Conservation (phyloP, 2,113 vertebrate genomes). For the Albula glossodonta region DNA sequence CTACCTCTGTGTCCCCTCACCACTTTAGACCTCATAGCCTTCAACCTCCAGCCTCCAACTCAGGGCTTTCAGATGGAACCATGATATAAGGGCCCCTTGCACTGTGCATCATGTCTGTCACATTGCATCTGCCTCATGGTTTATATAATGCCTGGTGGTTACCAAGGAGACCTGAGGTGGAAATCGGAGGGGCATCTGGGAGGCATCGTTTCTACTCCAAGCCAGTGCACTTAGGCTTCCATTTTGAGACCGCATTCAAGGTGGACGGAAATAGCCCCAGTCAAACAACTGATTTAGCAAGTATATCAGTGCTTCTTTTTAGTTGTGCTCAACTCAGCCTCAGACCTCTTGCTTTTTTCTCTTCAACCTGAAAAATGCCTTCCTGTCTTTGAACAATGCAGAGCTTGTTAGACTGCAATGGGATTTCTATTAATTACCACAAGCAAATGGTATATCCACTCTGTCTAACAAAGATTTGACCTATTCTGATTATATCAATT, state of each 20-base stretch:
- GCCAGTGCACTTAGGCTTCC: background rate
- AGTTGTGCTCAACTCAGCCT: background rate
- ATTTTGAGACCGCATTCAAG: background rate
- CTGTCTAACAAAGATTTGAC: background rate
- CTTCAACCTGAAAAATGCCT: background rate
- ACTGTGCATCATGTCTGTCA: background rate
- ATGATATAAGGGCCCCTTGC: background rate
- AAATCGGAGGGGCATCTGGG: background rate
- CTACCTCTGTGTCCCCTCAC: background rate
- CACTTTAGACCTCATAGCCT: background rate
- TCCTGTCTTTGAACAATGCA: background rate
- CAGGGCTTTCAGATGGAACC: background rate
- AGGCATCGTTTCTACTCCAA: background rate
- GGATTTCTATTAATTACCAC: background rate
- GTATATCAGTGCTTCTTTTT: background rate
- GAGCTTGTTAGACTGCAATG: background rate
- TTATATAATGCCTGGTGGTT: conserved; percentile 1
- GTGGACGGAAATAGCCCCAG: background rate
- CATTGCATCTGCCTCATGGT: background rate
- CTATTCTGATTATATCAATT: too few species aligned
- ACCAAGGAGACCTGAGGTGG: background rate
- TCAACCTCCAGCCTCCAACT: background rate
- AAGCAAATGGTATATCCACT: background rate
- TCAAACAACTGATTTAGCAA: background rate
- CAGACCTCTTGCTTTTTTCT: background rate